Percentiles rank a stretch among this genome's conserved stretches.
Evolutionary conservation across 1,140 invertebrate genomes (phyloP).

Genomic region (Physella acuta): DNA sequence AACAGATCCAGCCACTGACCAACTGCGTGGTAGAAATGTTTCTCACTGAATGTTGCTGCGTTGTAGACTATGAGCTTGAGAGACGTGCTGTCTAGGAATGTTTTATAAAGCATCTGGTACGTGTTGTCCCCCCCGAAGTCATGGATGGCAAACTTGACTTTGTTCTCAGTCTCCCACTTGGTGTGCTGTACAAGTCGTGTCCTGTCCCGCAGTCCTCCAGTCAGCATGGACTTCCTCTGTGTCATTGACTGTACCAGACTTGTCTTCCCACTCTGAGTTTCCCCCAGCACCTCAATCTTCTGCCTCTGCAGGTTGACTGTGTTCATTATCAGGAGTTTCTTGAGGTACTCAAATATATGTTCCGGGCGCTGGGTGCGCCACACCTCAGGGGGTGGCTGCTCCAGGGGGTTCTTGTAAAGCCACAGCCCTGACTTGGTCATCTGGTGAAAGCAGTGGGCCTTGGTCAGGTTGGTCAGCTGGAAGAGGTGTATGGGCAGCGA

Average conservation of each 20-base stretch:
- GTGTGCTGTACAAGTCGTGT: constrained; percentile 44
- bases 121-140: constrained; percentile 53
- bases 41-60: constrained; percentile 40
- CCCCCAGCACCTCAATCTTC: constrained; percentile 55
- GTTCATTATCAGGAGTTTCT: constrained; percentile 51
- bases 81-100: constrained; percentile 54
- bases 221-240: constrained; percentile 39
- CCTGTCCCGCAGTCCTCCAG: constrained; percentile 33
- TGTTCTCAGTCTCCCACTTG: constrained; percentile 54
- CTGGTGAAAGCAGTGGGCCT: constrained; percentile 52
- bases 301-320: constrained; percentile 55
- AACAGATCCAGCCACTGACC: constrained; percentile 56
- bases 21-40: constrained; percentile 43
- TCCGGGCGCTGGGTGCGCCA: constrained; percentile 55
- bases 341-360: constrained; percentile 56
- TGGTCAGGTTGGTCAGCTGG: constrained; percentile 44
- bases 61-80: constrained; percentile 54
- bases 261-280: constrained; percentile 53
- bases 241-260: constrained; percentile 44
- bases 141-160: constrained; percentile 52
- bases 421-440: constrained; percentile 55
- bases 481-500: constrained; percentile 51
- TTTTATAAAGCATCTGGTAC: constrained; percentile 46
- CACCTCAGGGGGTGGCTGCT: constrained; percentile 52
- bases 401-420: constrained; percentile 58